These are phyloP conservation scores for Drosophila truncata DNA, from an alignment of 1,140 invertebrate genomes.

Conservation along the genomic window DNA sequence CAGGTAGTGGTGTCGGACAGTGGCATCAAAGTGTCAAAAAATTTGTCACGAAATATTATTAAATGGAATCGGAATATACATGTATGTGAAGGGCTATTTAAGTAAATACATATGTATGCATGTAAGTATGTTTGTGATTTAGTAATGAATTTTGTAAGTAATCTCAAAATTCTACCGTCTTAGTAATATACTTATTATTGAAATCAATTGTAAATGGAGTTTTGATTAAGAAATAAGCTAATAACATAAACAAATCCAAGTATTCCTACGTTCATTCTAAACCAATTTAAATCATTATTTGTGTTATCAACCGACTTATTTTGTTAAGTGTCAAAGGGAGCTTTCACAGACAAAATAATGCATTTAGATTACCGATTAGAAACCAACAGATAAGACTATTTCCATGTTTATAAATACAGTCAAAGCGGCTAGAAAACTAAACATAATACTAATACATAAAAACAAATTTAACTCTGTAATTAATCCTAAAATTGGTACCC, in stretches of 20 bases:
- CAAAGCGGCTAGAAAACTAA: not conserved
- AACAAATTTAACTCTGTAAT: not conserved
- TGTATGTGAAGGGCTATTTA: not conserved
- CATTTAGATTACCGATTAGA: conserved; percentile 1
- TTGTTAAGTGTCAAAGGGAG: not conserved
- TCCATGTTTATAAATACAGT: not conserved
- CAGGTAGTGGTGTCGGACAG: conserved; percentile 11
- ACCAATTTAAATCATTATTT: not conserved
- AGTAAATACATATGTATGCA: not conserved
- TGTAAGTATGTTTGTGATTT: too few species aligned
- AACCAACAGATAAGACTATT: conserved; percentile 1
- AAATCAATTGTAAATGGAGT: not conserved
- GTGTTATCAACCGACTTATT: not conserved
- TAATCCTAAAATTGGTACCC: not conserved
- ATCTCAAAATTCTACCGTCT: not conserved
- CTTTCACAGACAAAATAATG: conserved; percentile 2
- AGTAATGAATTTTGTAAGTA: not conserved
- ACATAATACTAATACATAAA: not conserved
- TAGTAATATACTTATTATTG: not conserved
- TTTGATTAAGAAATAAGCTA: not conserved
- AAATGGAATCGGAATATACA: not conserved
- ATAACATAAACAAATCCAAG: not conserved
- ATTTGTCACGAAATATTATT: not conserved
- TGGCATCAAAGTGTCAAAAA: conserved; percentile 11
- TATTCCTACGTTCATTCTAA: not conserved